phyloP scores from a whole-genome alignment of 2,113 vertebrate genomes.

The Notothenia rossii region DNA sequence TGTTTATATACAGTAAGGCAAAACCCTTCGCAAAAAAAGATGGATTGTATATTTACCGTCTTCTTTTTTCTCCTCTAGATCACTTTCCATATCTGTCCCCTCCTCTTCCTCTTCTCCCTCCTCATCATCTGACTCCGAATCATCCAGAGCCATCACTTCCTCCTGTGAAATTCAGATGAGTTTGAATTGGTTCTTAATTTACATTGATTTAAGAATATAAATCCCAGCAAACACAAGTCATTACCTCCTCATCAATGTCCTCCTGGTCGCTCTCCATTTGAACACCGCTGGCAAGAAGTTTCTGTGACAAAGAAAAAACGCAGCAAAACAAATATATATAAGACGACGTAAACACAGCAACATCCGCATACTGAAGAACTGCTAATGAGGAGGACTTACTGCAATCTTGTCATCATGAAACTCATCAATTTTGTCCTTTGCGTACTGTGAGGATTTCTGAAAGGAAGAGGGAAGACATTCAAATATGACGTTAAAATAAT shows the following conservation, averaged over 20 bases:
- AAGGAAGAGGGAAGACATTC: slow-evolving; percentile 12
- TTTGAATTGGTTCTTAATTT: neutral
- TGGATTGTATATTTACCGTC: slow-evolving; percentile 60
- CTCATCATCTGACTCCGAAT: slow-evolving; percentile 74
- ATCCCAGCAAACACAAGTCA: neutral
- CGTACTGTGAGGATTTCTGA: slow-evolving; percentile 82
- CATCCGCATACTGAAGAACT: neutral
- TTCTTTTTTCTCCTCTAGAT: slow-evolving; percentile 86
- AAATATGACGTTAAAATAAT: neutral
- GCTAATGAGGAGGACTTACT: slow-evolving; percentile 70
- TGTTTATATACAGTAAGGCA: neutral
- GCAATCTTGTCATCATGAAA: slow-evolving; percentile 85
- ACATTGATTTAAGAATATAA: neutral
- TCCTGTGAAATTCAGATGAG: slow-evolving; percentile 72
- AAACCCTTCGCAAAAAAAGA: neutral
- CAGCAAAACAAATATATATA: neutral
- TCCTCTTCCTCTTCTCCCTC: slow-evolving; percentile 69
- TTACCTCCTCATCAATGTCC: slow-evolving; percentile 82
- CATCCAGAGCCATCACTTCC: slow-evolving; percentile 86
- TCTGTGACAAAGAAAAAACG: slow-evolving; percentile 63
- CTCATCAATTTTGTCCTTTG: slow-evolving; percentile 83
- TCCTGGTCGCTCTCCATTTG: slow-evolving; percentile 79
- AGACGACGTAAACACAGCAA: neutral
- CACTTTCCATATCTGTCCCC: slow-evolving; percentile 90
- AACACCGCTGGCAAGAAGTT: slow-evolving; percentile 81